phyloP scores from a whole-genome alignment of 2,888 invertebrate genomes.

The Aromia moschata region DNA sequence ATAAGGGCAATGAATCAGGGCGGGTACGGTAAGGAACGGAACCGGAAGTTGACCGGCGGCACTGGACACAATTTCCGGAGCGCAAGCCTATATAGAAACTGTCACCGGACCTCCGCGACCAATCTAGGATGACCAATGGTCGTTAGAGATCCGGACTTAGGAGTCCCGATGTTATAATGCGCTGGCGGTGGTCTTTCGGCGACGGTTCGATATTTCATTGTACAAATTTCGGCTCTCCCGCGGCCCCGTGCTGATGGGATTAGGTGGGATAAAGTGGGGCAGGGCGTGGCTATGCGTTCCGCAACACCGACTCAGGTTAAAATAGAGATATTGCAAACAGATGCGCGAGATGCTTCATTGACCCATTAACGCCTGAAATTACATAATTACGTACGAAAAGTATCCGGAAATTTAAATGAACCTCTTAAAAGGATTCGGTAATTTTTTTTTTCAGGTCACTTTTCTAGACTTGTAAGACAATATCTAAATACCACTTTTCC shows the following conservation, averaged over 20 bases:
- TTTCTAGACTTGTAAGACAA: too few relatives aligned
- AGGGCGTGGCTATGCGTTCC: too few relatives aligned
- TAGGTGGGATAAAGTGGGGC: too few relatives aligned
- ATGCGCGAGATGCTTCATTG: background rate
- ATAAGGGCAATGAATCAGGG: conserved; percentile 56
- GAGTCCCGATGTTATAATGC: conserved; percentile 37
- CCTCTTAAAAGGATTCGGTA: too few relatives aligned
- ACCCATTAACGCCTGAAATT: too few relatives aligned
- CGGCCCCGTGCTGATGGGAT: conserved; percentile 13
- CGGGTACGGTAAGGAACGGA: conserved; percentile 56
- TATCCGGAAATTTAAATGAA: too few relatives aligned
- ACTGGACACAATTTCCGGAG: conserved; percentile 64
- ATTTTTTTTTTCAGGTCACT: too few relatives aligned
- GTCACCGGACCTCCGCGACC: conserved; percentile 57
- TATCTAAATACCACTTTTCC: too few relatives aligned
- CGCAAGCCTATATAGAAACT: conserved; percentile 58
- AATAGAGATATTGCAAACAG: too few relatives aligned
- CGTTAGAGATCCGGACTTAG: conserved; percentile 57
- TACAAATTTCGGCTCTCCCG: conserved; percentile 20
- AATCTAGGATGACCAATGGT: conserved; percentile 63
- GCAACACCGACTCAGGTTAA: too few relatives aligned
- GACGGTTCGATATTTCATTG: conserved; percentile 30
- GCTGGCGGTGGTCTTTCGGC: conserved; percentile 19
- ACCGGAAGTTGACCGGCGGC: conserved; percentile 60
- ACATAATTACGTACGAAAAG: too few relatives aligned